Base-by-base conservation (phyloP, 2,113 vertebrate species). In the Gorsachius goisagi region DNA sequence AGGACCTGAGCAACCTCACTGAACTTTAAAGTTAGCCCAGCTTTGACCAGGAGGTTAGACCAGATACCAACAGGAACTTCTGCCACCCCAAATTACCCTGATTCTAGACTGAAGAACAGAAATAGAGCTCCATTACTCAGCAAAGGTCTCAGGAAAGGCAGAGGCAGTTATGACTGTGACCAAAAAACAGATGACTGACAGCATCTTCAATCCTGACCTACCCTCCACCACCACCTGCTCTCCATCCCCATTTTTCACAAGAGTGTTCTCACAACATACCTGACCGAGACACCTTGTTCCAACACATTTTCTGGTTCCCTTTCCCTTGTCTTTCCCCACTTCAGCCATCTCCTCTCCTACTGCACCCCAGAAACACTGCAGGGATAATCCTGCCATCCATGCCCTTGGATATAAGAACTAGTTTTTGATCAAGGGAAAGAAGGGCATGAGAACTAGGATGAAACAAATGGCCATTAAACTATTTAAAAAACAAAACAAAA, bases 151-250 rank as follows among this genome's bases (percentile, higher is more conserved):
- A 27, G 26, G 50, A 72, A 72, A 30, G 16, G 30, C 50, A 67
- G 27, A 23, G 12, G 45, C 27, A 41, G 37, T 33, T 47, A 8
- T 6, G 22, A 67, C 14, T 9, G 26, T 13, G 58, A 62, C 33
- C 35, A 30, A 30, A 56, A 49, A 7, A 56, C 1, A 6, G 37
- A 53, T 2, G 13, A 45, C 27, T 39, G 11, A 22, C 1, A 1
- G 28, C 21, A 27, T 49, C n/a, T 63, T 35, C 47, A 19, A 7
- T 37, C 44, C 73, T 52, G 56, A 55, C 26, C 73, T 28, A 15
- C 28, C n/a, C 56, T 49, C 28, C 76, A 32, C 44, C 33, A 8
- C 47, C 4, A 7, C 50, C 60, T 21, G 22, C 27, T 67, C 30
- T 23, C 45, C 62, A n/a, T 7, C 24, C 55, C 37, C 4, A 1